Base-by-base conservation (phyloP, 2,113 vertebrate genomes). In the Copsychus sechellarum region DNA sequence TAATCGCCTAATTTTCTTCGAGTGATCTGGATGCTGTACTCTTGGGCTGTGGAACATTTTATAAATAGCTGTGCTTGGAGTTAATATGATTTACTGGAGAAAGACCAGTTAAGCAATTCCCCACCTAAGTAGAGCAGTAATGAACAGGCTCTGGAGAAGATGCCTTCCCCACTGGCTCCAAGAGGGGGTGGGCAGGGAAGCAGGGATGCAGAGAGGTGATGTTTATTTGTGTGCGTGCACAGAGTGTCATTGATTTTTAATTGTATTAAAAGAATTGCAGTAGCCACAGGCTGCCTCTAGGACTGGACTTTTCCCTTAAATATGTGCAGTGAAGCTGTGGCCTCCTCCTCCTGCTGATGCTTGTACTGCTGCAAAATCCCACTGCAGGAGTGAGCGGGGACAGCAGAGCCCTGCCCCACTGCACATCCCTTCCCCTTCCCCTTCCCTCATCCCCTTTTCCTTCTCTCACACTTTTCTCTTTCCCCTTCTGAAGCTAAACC, bases 41-140 rank as follows among this genome's bases (percentile, higher is more conserved):
- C 94, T 64, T 76, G 95, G 93, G 96, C 93, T 94, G 94, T 57
- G 92, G 91, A 92, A 93, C 94, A 93, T 92, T 92, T 96, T 93
- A 96, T 95, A 95, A 97, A 95, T 93, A 96, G 94, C 94, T 86
- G 95, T 87, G 96, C 95, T 92, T 81, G 95, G 96, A 94, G 95
- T 95, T 94, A 90, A 93, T 96, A 90, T 94, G 96, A 94, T 97
- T 97, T 96, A 96, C 95, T 88, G 94, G 88, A 96, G 96, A 94
- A 96, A 96, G 93, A 87, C 84, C 89, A 74, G 95, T 91, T 95
- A 96, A 94, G 93, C 95, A 91, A 96, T 94, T 95, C 96, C 94
- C 95, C 95, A 88, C 92, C 93, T 96, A 88, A 96, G 96, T 92
- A 93, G 94, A 90, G 88, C 71, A 60, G 94, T 94, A 96, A 97